Conservation (phyloP, 1,140 invertebrate genomes). For the Zelostemma sp. region DNA sequence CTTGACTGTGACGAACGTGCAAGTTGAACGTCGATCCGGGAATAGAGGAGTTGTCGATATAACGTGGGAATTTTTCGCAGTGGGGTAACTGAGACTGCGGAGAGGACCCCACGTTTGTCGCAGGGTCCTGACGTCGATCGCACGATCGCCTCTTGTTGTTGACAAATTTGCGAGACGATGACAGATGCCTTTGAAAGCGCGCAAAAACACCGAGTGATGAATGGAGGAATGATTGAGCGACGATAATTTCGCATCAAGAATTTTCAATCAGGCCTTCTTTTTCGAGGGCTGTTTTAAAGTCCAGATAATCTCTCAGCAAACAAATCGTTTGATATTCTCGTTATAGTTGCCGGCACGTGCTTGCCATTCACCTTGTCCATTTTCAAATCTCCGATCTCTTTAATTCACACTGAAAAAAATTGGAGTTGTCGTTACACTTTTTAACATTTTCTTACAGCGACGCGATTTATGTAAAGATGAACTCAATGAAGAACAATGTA, state of each 20-base stretch:
- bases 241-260: slow-evolving; percentile 52
- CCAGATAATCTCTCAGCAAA: slow-evolving; percentile 42
- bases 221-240: slow-evolving; percentile 51
- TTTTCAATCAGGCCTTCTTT: slow-evolving; percentile 50
- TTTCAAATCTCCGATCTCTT: background rate
- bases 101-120: slow-evolving; percentile 34
- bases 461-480: no score
- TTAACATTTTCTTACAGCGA: no score
- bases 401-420: no score
- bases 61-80: slow-evolving; percentile 64
- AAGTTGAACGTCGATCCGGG: slow-evolving; percentile 50
- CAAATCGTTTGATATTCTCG: slow-evolving; percentile 11
- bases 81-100: slow-evolving; percentile 21
- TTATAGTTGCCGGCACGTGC: slow-evolving; percentile 30
- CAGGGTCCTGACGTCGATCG: slow-evolving; percentile 59
- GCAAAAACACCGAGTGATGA: slow-evolving; percentile 40
- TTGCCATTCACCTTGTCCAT: background rate
- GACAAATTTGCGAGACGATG: slow-evolving; percentile 66
- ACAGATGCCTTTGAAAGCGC: slow-evolving; percentile 60
- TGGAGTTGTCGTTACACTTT: no score
- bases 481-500: no score
- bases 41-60: slow-evolving; percentile 38
- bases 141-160: slow-evolving; percentile 57
- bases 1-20: slow-evolving; percentile 33
- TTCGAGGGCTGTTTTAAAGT: slow-evolving; percentile 32